phyloP scores from a whole-genome alignment of 2,797 vertebrate genomes.

The Ptychobarbus kaznakovi region DNA sequence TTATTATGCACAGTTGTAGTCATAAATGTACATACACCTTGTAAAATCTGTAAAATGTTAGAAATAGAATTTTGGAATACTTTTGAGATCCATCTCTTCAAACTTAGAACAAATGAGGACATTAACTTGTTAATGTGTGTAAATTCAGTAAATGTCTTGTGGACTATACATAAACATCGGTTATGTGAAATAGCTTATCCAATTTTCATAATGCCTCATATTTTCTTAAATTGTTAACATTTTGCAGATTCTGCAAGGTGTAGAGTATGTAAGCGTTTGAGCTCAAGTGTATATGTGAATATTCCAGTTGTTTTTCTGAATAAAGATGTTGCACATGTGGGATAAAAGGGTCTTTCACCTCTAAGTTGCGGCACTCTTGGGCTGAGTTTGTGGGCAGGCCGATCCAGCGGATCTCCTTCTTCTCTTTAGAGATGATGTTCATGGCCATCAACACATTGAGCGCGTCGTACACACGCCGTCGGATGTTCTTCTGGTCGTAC shows the following conservation, averaged over 20 bases:
- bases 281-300: not conserved
- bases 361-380: conserved; percentile 87
- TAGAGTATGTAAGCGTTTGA: not conserved
- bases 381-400: conserved; percentile 88
- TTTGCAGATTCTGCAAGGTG: not conserved
- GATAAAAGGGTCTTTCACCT: conserved; percentile 64
- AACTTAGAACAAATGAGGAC: not conserved
- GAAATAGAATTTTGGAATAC: not conserved
- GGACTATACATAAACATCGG: not conserved
- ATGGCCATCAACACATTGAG: conserved; percentile 90
- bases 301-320: not conserved
- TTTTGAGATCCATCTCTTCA: not conserved
- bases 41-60: no score
- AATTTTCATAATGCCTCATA: no score
- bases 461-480: conserved; percentile 88
- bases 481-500: conserved; percentile 91
- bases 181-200: not conserved
- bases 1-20: not conserved
- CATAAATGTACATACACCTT: not conserved
- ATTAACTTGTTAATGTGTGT: no score
- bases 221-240: not conserved
- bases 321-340: not conserved
- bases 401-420: conserved; percentile 90
- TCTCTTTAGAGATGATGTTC: conserved; percentile 92
- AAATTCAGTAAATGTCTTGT: not conserved